phyloP scores from a whole-genome alignment of 2,888 invertebrate species.

The Epistrophe grossulariae region DNA sequence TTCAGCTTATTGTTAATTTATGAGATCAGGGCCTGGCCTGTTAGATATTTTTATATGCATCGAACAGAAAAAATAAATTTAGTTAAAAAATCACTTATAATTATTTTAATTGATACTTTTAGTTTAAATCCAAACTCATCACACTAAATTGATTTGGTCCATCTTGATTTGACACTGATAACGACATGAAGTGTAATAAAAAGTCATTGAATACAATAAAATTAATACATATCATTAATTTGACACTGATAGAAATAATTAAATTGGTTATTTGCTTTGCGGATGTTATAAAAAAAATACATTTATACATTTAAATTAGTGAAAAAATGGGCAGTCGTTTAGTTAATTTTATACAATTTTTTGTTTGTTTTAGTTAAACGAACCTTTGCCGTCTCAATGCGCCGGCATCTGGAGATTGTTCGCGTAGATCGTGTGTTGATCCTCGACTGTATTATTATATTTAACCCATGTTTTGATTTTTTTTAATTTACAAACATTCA shows the following conservation, averaged over 20 bases:
- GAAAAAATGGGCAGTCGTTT: constrained; percentile 57
- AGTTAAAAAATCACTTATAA: no score
- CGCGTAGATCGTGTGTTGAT: constrained; percentile 90
- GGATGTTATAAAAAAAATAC: constrained; percentile 39
- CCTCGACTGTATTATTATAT: constrained; percentile 85
- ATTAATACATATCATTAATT: constrained; percentile 2
- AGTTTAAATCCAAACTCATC: constrained; percentile 1
- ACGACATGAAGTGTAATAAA: background rate
- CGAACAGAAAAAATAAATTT: no score
- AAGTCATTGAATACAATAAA: background rate
- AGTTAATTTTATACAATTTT: constrained; percentile 52
- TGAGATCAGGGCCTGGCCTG: no score
- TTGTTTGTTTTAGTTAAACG: constrained; percentile 82
- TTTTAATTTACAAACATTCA: constrained; percentile 50
- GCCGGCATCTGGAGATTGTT: constrained; percentile 90
- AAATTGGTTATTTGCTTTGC: constrained; percentile 37
- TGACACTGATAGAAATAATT: constrained; percentile 23
- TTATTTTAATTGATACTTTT: no score
- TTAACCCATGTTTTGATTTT: constrained; percentile 36
- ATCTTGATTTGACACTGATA: background rate
- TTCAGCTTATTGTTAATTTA: no score
- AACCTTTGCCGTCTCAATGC: constrained; percentile 91
- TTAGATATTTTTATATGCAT: no score
- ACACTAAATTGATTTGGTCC: background rate
- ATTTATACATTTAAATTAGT: constrained; percentile 52